Evolutionary conservation across 2,797 vertebrate species (phyloP).

Genomic region (Orientallactaga sibirica): DNA sequence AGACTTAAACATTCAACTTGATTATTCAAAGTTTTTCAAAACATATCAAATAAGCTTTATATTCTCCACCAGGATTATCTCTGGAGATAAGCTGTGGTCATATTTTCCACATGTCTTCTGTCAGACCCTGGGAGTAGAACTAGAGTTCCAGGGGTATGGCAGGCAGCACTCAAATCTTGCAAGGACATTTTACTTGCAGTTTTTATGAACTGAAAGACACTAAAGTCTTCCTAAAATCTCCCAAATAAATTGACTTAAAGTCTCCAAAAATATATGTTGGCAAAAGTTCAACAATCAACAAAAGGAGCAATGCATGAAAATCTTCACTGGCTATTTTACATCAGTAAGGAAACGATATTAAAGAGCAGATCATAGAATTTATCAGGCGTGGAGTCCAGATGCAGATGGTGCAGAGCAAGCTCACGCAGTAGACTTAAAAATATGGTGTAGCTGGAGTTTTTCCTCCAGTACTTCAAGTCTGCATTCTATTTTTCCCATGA

Average conservation of each 20-base stretch:
- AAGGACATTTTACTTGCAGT: not conserved
- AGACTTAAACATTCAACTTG: not conserved
- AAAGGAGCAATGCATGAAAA: slow-evolving; percentile 52
- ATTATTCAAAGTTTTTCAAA: slow-evolving; percentile 19
- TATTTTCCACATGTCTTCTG: not conserved
- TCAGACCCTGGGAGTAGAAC: not conserved
- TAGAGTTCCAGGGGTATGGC: not conserved
- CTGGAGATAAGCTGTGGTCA: not conserved
- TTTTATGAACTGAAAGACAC: slow-evolving; percentile 36
- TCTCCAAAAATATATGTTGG: not conserved
- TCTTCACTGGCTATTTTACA: slow-evolving; percentile 68
- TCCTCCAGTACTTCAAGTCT: slow-evolving; percentile 69
- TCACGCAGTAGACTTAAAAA: slow-evolving; percentile 74
- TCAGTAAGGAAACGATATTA: slow-evolving; percentile 40
- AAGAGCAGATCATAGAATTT: slow-evolving; percentile 61
- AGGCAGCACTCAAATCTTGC: fast-evolving
- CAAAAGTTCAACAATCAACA: slow-evolving; percentile 59
- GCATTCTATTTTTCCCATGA: slow-evolving; percentile 67
- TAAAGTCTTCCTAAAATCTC: not conserved
- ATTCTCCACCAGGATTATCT: not conserved
- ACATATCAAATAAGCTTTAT: slow-evolving; percentile 40
- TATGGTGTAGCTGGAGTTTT: slow-evolving; percentile 66
- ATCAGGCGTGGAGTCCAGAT: slow-evolving; percentile 41
- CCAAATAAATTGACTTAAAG: slow-evolving; percentile 48
- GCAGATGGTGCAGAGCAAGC: slow-evolving; percentile 51